phyloP scores from a whole-genome alignment of 2,888 invertebrate species.

The Drosophila antonietae region DNA sequence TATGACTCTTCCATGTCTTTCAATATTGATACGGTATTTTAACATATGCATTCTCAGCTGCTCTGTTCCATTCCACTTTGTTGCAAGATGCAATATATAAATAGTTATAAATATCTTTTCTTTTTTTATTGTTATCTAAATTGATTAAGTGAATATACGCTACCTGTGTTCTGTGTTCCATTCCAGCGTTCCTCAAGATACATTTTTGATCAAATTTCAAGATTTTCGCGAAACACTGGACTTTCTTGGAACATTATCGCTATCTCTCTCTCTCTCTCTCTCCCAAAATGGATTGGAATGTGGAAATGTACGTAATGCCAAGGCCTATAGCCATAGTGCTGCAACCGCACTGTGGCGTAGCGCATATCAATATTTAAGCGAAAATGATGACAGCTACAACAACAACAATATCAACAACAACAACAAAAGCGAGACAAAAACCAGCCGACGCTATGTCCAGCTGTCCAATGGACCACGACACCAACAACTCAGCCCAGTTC shows the following conservation, averaged over 20 bases:
- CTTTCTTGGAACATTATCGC: background rate
- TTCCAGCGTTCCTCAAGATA: background rate
- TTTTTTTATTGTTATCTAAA: background rate
- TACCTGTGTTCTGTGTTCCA: background rate
- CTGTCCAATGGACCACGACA: slow-evolving; percentile 19
- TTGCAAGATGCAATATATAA: too few species aligned
- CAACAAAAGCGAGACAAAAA: slow-evolving; percentile 3
- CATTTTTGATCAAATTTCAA: background rate
- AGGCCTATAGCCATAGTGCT: background rate
- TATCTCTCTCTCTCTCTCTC: background rate
- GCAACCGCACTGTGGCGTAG: slow-evolving; percentile 31
- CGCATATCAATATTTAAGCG: slow-evolving; percentile 47
- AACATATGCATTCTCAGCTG: background rate
- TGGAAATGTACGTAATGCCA: background rate
- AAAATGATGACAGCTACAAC: slow-evolving; percentile 46
- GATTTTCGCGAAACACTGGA: background rate
- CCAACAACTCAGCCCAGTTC: slow-evolving; percentile 18
- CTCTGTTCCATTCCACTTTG: background rate
- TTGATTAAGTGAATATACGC: background rate
- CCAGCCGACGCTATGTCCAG: slow-evolving; percentile 14
- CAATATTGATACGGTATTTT: background rate
- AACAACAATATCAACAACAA: slow-evolving; percentile 1
- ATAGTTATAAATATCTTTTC: too few species aligned
- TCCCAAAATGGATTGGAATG: background rate
- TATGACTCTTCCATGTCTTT: background rate